Evolutionary conservation across 2,113 vertebrate genomes (phyloP), one percentile per base, ranked within the genome.

Genomic region (Ciconia boyciana): DNA sequence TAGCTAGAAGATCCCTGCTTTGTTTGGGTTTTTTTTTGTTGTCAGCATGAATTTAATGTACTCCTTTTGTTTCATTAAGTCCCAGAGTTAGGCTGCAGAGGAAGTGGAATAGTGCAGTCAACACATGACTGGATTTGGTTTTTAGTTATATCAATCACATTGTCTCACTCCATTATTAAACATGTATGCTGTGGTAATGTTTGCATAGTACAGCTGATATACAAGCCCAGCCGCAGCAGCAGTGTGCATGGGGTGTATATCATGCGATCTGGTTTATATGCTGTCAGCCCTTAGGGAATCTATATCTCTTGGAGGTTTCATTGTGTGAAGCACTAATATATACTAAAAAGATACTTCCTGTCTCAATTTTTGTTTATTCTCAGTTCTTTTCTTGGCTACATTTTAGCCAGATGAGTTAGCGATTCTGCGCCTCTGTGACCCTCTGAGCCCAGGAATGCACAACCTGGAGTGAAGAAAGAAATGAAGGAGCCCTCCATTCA

Each of bases 51-150:
- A 65, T 96, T 97, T 97, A 97, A 97, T 94, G 89, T 88, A 97
- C 62, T 96, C 78, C 88, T 97, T 98, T 98, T 96, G 95, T 98
- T 97, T 96, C 92, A 94, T 90, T 92, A 83, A 92, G 80, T 94
- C 68, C 31, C 43, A 77, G 52, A 94, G 52, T 65, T 54, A 95
- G 75, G 75, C 84, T 96, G 89, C 70, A 87, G 58, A 81, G 87
- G 77, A 94, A 95, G 41, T 36, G 26, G 57, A 80, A 77, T n/a
- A 72, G 31, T 5, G 2, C 24, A 62, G 86, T 93, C 87, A 83
- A 92, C 91, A 93, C 61, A 86, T 2, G 16, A 91, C 96, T 96
- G 89, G 91, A 96, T 95, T 95, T 95, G 49, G 81, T 95, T 89
- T 94, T 87, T 70, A 25, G 77, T 94, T 91, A 5, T 89, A 91